A percentile compares a stretch with the other conserved stretches of the same genome.
Conservation (phyloP, 2,888 invertebrate species). For the Agriopis aurantiaria region DNA sequence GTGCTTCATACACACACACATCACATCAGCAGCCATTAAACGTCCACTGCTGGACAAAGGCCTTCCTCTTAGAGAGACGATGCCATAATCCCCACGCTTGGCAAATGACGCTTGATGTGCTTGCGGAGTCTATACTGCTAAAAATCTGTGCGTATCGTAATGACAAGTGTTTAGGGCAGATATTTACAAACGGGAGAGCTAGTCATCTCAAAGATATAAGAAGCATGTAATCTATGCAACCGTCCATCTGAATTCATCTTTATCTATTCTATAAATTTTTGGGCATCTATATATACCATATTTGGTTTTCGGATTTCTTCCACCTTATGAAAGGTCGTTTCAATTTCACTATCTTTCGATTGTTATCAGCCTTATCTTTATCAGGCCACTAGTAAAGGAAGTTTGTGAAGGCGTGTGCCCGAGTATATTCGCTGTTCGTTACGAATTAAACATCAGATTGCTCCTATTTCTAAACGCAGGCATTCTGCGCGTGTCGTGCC, state of each 20-base stretch:
- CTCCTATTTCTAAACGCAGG: conserved; percentile 58
- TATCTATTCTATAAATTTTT: not conserved
- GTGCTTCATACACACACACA: too few species aligned
- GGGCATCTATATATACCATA: not conserved
- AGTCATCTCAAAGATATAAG: not conserved
- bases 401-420: conserved; percentile 12
- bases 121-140: too few species aligned
- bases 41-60: too few species aligned
- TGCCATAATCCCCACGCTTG: too few species aligned
- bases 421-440: conserved; percentile 23
- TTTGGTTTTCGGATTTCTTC: not conserved
- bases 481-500: conserved; percentile 63
- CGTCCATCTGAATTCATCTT: not conserved
- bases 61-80: too few species aligned
- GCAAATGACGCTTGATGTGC: too few species aligned
- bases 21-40: too few species aligned
- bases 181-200: not conserved
- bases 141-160: not conserved
- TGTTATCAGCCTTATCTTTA: conserved; percentile 28
- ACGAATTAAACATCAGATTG: conserved; percentile 41
- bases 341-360: conserved; percentile 13
- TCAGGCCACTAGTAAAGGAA: conserved; percentile 24
- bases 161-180: not conserved
- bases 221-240: not conserved
- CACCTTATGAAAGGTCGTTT: conserved; percentile 20